Evolutionary conservation across 2,888 invertebrate species (phyloP), one percentile per base, ranked within the genome.

Genomic region (Charanyca ferruginea): DNA sequence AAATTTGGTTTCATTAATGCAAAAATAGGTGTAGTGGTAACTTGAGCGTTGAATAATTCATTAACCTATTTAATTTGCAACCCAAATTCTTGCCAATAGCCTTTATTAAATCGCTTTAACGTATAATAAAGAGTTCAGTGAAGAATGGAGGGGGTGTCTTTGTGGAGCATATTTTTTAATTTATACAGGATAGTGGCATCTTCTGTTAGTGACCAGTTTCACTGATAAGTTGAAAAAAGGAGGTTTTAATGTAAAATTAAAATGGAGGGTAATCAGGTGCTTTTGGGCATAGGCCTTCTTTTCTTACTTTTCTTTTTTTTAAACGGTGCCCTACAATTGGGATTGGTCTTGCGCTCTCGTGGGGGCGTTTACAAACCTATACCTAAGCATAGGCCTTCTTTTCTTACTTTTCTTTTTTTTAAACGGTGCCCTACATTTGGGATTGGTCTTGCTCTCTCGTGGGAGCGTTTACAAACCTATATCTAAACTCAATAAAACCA

Each of bases 1-100:
- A 63, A 70, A 66, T 16, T 69, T 25, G 2, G 45, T 49, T 49
- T 73, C 66, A 80, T 63, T 60, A 70, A 80, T 80, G 73, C 77
- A 74, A 78, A 81, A 80, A 68, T 51, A 77, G 62, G 44, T 78
- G 60, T 72, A 59, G 69, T 77, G 49, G 68, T 63, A 71, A 72
- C 66, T 71, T 60, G 66, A 67, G 47, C 18, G 42, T 71, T 81
- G 75, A 83, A 81, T 81, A 42, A 80, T 82, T 81, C 75, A 81
- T 65, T 58, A 51, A 32, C 57, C 48, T 64, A 58, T 65, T 65
- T 82, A 75, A 81, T 81, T 80, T 81, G 80, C 81, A 81, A 80
- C 55, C 65, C 81, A 80, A 83, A 81, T 82, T 68, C 52, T 41
- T 20, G 47, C 35, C 49, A 53, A 65, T 68, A 66, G 57, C 72